Conservation (phyloP, 2,113 vertebrate species). For the Paralichthys olivaceus region DNA sequence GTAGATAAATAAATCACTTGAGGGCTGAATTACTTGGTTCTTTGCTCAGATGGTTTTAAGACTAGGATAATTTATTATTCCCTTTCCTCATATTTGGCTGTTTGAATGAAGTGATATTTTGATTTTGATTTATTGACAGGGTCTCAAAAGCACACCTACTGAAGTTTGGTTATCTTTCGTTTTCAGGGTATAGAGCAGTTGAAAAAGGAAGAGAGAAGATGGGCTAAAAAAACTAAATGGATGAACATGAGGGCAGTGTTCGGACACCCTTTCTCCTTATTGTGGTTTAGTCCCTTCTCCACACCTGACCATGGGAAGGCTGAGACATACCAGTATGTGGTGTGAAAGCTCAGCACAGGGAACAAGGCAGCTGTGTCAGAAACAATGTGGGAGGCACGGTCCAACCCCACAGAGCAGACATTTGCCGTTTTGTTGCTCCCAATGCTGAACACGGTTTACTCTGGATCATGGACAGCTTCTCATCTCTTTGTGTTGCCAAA, state of each 20-base stretch:
- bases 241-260: constrained; percentile 99
- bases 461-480: constrained; percentile 47
- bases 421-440: constrained; percentile 4
- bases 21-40: neutral
- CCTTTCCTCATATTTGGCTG: no score
- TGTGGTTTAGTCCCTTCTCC: constrained; percentile 99
- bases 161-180: constrained; percentile 92
- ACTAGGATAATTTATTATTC: neutral
- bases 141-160: constrained; percentile 61
- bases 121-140: constrained; percentile 18
- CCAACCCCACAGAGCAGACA: constrained; percentile 34
- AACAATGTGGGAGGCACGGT: constrained; percentile 31
- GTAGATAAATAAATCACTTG: neutral
- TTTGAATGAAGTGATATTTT: constrained; percentile 2
- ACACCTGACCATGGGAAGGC: constrained; percentile 98
- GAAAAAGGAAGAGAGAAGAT: constrained; percentile 99
- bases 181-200: constrained; percentile 99
- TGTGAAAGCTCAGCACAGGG: constrained; percentile 87
- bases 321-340: constrained; percentile 99
- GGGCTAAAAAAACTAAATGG: constrained; percentile 99
- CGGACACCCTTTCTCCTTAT: constrained; percentile 98
- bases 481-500: constrained; percentile 59
- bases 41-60: neutral
- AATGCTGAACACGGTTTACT: neutral
- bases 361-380: constrained; percentile 53